A percentile compares a stretch with the other conserved stretches of the same genome.
These are phyloP conservation scores for Rhinatrema bivittatum DNA, from an alignment of 2,797 vertebrate genomes.

Conservation along the genomic window DNA sequence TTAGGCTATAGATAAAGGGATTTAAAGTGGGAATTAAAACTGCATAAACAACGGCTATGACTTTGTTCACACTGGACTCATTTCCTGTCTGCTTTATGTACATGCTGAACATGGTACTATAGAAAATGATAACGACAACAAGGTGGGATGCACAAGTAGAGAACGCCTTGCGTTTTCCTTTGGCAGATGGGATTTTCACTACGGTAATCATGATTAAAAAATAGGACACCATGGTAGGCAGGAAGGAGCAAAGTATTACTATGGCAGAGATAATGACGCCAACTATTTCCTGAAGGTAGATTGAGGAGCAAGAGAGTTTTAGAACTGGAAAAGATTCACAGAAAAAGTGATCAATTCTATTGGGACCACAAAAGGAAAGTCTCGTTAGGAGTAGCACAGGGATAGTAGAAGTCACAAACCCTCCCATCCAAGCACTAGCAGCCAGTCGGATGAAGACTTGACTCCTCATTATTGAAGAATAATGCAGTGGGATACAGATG, in stretches of 20 bases:
- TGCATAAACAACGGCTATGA: slow-evolving; percentile 9
- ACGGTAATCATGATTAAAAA: slow-evolving; percentile 8
- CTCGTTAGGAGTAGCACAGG: slow-evolving; percentile 1
- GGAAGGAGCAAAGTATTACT: slow-evolving; percentile 11
- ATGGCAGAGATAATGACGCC: slow-evolving; percentile 1
- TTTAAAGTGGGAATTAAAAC: slow-evolving; percentile 9
- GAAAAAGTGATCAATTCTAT: slow-evolving; percentile 15
- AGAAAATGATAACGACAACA: slow-evolving; percentile 15
- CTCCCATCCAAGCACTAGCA: not conserved
- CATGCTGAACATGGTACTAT: too few relatives aligned
- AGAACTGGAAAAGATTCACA: slow-evolving; percentile 15
- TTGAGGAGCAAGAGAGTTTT: slow-evolving; percentile 15
- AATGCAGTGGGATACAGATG: slow-evolving; percentile 11
- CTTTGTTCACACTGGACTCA: too few relatives aligned
- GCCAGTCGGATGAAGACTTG: slow-evolving; percentile 9
- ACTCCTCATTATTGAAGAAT: not conserved
- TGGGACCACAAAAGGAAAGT: slow-evolving; percentile 17
- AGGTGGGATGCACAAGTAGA: slow-evolving; percentile 20
- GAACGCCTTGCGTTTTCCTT: slow-evolving; percentile 15
- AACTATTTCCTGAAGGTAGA: not conserved
- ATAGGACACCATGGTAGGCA: slow-evolving; percentile 20
- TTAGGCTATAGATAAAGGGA: slow-evolving; percentile 9
- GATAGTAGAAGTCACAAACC: slow-evolving; percentile 3
- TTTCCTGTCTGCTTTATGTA: too few relatives aligned
- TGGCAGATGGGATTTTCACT: slow-evolving; percentile 10